Evolutionary conservation across 1,140 invertebrate genomes (phyloP).

Genomic region (Apis mellifera): DNA sequence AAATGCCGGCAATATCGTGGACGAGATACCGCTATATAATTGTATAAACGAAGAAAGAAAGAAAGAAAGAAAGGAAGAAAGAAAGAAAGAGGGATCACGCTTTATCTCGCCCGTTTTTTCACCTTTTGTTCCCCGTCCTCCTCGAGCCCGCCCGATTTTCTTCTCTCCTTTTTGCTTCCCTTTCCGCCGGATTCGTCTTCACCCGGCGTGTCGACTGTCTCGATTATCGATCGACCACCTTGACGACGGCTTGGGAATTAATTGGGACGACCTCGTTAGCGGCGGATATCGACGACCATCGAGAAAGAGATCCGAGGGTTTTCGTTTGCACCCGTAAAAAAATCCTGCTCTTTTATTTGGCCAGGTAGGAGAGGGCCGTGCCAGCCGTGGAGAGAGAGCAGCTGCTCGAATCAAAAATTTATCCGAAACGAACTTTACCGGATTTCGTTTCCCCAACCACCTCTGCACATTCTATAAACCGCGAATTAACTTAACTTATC

Average conservation of each 20-base stretch:
- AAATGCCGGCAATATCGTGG: not conserved
- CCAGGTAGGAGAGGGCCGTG: conserved; percentile 32
- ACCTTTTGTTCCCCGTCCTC: not conserved
- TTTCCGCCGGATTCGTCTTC: conserved; percentile 57
- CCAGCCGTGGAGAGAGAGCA: not conserved
- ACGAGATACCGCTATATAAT: conserved; percentile 29
- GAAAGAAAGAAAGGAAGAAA: too few species aligned
- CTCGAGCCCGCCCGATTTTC: conserved; percentile 9
- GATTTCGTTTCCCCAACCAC: not conserved
- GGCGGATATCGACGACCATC: conserved; percentile 55
- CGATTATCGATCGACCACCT: conserved; percentile 62
- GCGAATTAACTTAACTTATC: too few species aligned
- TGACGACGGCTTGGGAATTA: conserved; percentile 59
- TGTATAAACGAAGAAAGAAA: conserved; percentile 23
- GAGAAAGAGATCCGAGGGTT: conserved; percentile 51
- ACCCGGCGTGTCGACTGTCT: conserved; percentile 55
- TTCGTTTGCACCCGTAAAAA: conserved; percentile 57
- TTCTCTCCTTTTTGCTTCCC: conserved; percentile 31
- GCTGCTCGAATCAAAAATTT: conserved; percentile 43
- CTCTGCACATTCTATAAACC: too few species aligned
- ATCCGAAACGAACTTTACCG: conserved; percentile 8
- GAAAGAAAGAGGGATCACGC: not conserved
- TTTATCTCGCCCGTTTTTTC: not conserved
- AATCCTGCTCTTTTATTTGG: conserved; percentile 50
- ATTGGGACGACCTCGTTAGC: conserved; percentile 66